Evolutionary conservation across 2,797 vertebrate species (phyloP), one percentile per base, ranked within the genome.

Genomic region (Paratrypauchen microcephalus): DNA sequence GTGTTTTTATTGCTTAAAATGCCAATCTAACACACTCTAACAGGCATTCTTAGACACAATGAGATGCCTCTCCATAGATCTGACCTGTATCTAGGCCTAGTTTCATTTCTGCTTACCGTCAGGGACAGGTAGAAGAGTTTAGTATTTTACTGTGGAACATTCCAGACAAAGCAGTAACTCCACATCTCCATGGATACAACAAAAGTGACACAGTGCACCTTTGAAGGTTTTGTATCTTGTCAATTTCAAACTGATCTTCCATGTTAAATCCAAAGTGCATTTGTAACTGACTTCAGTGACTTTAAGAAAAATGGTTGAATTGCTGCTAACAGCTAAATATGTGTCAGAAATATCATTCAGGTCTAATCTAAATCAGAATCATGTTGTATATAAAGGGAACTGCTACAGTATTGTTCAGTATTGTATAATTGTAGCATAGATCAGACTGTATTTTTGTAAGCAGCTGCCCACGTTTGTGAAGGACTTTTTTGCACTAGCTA

Each of bases 401-500:
- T 39, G 58, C 54, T 71, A 67, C 41, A 5, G 36, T 52, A 30
- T 16, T 64, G 9, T 50, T 54, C 16, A 32, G 24, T 67, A 18
- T 26, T 5, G 16, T 15, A 5, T 41, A 12, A 16, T 45, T 45
- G 41, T 73, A 65, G 54, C 12, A 2, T 63, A 66, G 5, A 6
- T 36, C 24, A 56, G 5, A 28, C 28, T 48, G 32, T 21, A 7
- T 47, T 47, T 48, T 23, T 3, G 9, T 28, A 28, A 24, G 18
- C 55, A 50, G 3, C 54, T 26, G 3, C 6, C 15, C 15, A 1
- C 1, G 23, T 65, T 65, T 65, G 47, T 65, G 63, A 73, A 2
- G 69, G 68, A 70, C 65, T 55, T 66, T 66, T 59, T 87, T 88
- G 85, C 89, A 90, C 88, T 87, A 83, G 65, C 61, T 76, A 76